A percentile compares a stretch with the other conserved stretches of the same genome.
These are phyloP conservation scores for Crambe crambe DNA, from an alignment of 37 sponge, comb jelly and placozoan species.

Conservation along the genomic window DNA sequence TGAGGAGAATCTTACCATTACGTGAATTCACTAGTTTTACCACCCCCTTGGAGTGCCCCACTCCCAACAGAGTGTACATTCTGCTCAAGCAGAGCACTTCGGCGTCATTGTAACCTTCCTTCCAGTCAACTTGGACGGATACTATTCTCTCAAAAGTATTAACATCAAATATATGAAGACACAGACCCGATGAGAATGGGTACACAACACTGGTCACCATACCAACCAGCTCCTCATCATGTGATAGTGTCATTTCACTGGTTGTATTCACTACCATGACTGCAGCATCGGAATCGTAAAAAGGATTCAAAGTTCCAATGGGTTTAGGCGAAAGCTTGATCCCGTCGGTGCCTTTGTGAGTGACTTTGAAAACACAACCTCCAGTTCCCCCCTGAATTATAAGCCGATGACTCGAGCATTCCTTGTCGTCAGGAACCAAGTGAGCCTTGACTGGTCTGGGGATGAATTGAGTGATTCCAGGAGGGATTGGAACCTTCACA, in stretches of 20 bases:
- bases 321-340: constrained; percentile 34
- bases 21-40: constrained; percentile 26
- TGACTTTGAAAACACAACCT: constrained; percentile 33
- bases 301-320: constrained; percentile 36
- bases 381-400: constrained; percentile 45
- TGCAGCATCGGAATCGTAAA: constrained; percentile 28
- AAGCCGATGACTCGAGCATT: constrained; percentile 20
- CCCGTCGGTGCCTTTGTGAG: constrained; percentile 1
- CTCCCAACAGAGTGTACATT: constrained; percentile 22
- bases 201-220: constrained; percentile 44
- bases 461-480: constrained; percentile 37
- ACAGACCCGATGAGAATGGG: constrained; percentile 25
- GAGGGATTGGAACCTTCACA: constrained; percentile 24
- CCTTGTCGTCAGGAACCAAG: constrained; percentile 8
- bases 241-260: constrained; percentile 38
- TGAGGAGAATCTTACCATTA: constrained; percentile 15
- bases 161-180: constrained; percentile 37
- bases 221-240: constrained; percentile 29
- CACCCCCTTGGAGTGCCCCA: constrained; percentile 37
- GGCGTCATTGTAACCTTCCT: constrained; percentile 32
- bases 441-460: constrained; percentile 38
- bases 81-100: constrained; percentile 25
- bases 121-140: constrained; percentile 32
- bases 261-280: constrained; percentile 55
- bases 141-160: constrained; percentile 15